phyloP scores from a whole-genome alignment of 2,113 vertebrate species.

The Rhabdornis inornatus region DNA sequence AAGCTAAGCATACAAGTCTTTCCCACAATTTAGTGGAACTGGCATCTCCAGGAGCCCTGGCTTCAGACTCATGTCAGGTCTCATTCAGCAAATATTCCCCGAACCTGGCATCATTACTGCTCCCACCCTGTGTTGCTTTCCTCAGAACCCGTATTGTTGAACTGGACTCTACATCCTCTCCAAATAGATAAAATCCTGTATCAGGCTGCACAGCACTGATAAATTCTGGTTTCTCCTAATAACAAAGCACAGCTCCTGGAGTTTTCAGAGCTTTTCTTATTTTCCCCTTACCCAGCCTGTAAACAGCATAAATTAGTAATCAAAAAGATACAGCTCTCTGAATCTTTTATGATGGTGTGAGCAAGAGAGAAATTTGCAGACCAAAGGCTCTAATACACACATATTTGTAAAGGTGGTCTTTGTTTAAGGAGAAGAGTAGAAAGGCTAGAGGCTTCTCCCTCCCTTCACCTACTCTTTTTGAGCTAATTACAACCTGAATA shows the following conservation, averaged over 20 bases:
- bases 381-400: conserved; percentile 35
- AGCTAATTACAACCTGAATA: conserved; percentile 54
- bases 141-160: background rate
- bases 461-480: conserved; percentile 9
- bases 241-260: conserved; percentile 3
- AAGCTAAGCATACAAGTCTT: background rate
- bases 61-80: rapidly evolving
- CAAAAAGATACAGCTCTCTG: conserved; percentile 52
- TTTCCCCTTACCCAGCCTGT: background rate
- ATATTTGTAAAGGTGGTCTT: conserved; percentile 51
- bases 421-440: conserved; percentile 43
- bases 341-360: conserved; percentile 53
- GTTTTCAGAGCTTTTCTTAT: conserved; percentile 12
- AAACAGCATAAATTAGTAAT: conserved; percentile 61
- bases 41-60: background rate
- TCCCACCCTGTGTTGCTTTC: background rate
- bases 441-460: conserved; percentile 13
- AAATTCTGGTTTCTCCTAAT: background rate
- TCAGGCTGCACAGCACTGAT: background rate
- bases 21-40: background rate
- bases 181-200: background rate
- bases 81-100: background rate
- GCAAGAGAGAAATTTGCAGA: conserved; percentile 16
- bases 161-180: background rate
- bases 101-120: rapidly evolving